Percentiles rank a stretch among this genome's conserved stretches.
phyloP scores from a whole-genome alignment of 2,888 invertebrate species.

The Baccha elongata region DNA sequence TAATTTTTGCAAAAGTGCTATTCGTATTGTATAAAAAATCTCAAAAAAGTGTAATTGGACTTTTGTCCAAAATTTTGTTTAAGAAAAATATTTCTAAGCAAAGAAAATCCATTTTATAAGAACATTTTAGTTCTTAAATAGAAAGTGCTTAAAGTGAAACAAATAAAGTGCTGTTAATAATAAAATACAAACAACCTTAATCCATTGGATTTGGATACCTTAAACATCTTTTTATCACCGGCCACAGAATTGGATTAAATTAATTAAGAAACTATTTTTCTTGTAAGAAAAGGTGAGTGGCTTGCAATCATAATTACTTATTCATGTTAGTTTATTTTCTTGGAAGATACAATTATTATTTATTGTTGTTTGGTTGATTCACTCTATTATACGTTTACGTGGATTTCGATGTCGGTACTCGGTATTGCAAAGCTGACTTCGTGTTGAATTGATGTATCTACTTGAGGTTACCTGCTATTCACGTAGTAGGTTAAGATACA shows the following conservation, averaged over 20 bases:
- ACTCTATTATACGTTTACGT: background rate
- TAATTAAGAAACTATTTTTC: constrained; percentile 25
- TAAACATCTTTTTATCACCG: background rate
- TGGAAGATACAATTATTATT: constrained; percentile 23
- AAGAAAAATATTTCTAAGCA: background rate
- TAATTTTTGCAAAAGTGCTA: constrained; percentile 23
- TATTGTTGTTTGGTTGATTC: constrained; percentile 17
- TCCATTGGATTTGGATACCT: constrained; percentile 47
- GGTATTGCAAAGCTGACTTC: constrained; percentile 9
- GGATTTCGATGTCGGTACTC: constrained; percentile 10
- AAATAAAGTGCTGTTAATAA: constrained; percentile 4
- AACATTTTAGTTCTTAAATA: constrained; percentile 27
- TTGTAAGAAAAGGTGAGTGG: constrained; percentile 49
- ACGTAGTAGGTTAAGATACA: background rate
- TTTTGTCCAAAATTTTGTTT: background rate
- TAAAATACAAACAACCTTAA: constrained; percentile 24
- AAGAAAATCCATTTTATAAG: constrained; percentile 27
- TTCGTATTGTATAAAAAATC: constrained; percentile 14
- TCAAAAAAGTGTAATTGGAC: constrained; percentile 22
- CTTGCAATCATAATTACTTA: background rate
- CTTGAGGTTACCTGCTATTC: constrained; percentile 31
- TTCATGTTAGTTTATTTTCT: constrained; percentile 17
- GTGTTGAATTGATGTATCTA: constrained; percentile 33
- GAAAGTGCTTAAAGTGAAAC: constrained; percentile 12
- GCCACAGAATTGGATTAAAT: constrained; percentile 53